Evolutionary conservation across 2,797 vertebrate species (phyloP).

Genomic region (Paratrypauchen microcephalus): DNA sequence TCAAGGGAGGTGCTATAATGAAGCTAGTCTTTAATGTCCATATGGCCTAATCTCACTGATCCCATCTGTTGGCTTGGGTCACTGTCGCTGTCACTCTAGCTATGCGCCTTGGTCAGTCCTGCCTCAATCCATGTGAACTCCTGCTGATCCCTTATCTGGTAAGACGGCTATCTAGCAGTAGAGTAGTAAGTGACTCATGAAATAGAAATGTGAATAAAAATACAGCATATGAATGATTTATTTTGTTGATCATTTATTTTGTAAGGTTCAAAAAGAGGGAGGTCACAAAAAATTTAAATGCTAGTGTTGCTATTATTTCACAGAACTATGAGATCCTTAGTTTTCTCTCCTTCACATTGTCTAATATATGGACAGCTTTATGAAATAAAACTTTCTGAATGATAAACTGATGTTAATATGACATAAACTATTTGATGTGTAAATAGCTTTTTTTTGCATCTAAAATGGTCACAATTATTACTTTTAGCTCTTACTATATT

Average conservation of each 20-base stretch:
- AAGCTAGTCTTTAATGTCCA: slow-evolving; percentile 62
- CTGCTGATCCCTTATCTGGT: background rate
- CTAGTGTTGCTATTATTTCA: too few species aligned
- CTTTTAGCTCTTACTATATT: background rate
- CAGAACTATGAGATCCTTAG: too few species aligned
- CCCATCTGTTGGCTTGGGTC: slow-evolving; percentile 66
- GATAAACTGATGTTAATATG: background rate
- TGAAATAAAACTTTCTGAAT: background rate
- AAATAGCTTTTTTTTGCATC: background rate
- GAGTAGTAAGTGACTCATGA: background rate
- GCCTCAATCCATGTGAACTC: slow-evolving; percentile 1
- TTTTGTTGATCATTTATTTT: background rate
- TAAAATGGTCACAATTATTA: background rate
- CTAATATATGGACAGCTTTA: background rate
- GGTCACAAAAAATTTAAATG: background rate
- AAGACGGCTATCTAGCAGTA: background rate
- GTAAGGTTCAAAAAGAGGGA: background rate
- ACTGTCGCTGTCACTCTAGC: background rate
- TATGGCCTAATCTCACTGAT: slow-evolving; percentile 64
- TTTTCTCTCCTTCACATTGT: too few species aligned
- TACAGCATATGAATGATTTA: background rate
- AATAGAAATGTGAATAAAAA: too few species aligned
- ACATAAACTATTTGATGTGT: background rate
- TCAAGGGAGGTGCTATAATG: slow-evolving; percentile 48
- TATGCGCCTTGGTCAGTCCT: slow-evolving; percentile 12